A percentile compares a stretch with the other conserved stretches of the same genome.
These are phyloP conservation scores for Platycheirus albimanus DNA, from an alignment of 2,888 invertebrate genomes.

Conservation along the genomic window DNA sequence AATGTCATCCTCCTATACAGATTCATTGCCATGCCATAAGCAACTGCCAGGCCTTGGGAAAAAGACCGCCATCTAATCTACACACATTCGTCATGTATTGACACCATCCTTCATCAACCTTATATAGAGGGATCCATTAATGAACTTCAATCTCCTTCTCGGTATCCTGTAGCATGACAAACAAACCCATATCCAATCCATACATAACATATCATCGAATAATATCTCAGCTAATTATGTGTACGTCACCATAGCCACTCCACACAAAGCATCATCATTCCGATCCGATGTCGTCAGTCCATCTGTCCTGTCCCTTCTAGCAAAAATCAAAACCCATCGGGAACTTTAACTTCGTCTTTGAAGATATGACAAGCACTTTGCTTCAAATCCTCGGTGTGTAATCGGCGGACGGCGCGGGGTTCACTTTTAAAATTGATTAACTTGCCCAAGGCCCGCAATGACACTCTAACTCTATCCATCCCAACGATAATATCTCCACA, in stretches of 20 bases:
- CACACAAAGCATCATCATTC: constrained; percentile 14
- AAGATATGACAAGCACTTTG: constrained; percentile 66
- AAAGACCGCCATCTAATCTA: not conserved
- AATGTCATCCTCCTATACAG: not conserved
- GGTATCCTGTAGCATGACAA: not conserved
- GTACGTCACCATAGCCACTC: constrained; percentile 29
- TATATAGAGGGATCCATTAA: constrained; percentile 4
- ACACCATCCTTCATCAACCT: constrained; percentile 26
- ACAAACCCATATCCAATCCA: not conserved
- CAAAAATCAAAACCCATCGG: constrained; percentile 26
- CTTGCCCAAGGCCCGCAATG: constrained; percentile 41
- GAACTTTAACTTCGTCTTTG: constrained; percentile 41
- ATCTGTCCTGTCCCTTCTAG: not conserved
- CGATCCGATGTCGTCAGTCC: not conserved
- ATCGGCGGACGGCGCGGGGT: constrained; percentile 20
- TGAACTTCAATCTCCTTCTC: constrained; percentile 36
- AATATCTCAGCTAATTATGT: constrained; percentile 58
- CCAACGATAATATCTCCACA: constrained; percentile 42
- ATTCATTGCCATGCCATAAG: constrained; percentile 10
- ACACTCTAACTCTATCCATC: constrained; percentile 16
- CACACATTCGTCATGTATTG: constrained; percentile 25
- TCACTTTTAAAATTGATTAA: constrained; percentile 71
- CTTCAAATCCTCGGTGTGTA: not conserved
- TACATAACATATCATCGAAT: constrained; percentile 16
- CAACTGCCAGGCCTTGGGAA: not conserved